Conservation (phyloP, 2,797 vertebrate genomes). For the Sebastes hubbsi region DNA sequence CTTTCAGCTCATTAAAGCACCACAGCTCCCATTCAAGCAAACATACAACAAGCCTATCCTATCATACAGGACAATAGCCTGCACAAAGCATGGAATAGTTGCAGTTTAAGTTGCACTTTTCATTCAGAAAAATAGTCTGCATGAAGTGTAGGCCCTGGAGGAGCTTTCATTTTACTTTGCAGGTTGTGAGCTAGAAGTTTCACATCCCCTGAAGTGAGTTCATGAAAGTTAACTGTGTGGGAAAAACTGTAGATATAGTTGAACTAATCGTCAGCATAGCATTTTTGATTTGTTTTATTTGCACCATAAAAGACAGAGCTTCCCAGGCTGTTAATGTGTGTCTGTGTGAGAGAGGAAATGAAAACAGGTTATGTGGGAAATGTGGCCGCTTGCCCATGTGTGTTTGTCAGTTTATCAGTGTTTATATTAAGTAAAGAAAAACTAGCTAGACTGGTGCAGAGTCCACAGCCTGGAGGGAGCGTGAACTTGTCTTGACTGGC, state of each 20-base stretch:
- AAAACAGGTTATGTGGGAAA: conserved; percentile 67
- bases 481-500: conserved; percentile 70
- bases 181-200: background rate
- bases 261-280: conserved; percentile 3
- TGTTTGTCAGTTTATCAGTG: conserved; percentile 64
- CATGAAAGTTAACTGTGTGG: conserved; percentile 18
- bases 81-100: background rate
- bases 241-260: conserved; percentile 13
- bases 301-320: conserved; percentile 38
- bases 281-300: conserved; percentile 53
- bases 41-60: conserved; percentile 34
- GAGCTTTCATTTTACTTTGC: background rate
- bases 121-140: background rate
- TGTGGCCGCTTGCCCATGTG: conserved; percentile 9
- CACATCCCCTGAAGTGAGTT: background rate
- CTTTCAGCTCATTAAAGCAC: conserved; percentile 77
- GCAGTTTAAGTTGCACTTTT: background rate
- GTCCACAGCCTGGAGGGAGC: conserved; percentile 63
- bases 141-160: background rate
- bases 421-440: conserved; percentile 73
- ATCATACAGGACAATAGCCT: conserved; percentile 4
- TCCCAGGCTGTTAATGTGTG: conserved; percentile 6
- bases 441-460: conserved; percentile 77
- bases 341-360: conserved; percentile 45
- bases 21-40: conserved; percentile 71